Base-by-base conservation (phyloP, 2,113 vertebrate genomes). In the Siphamia tubifer region DNA sequence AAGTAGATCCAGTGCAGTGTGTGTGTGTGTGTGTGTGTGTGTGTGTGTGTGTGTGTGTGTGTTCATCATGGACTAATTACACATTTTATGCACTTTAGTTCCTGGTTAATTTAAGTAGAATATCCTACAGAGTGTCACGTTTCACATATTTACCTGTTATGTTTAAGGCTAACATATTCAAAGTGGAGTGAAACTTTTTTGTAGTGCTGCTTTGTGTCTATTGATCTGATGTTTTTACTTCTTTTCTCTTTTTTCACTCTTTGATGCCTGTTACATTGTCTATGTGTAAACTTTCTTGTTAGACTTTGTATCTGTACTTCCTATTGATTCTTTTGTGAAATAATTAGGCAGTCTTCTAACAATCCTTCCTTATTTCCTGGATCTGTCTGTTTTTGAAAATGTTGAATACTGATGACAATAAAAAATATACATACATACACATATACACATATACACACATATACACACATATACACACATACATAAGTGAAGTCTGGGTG, bases 41-140 rank as follows among this genome's bases (percentile, higher is more conserved):
- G 24, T 44, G 9, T 10, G 15, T 15, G 15, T 15, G 15, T 74
- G 32, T 19, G 27, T 64, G 47, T 64, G 53, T 57, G 30, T 24
- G 55, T 80, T 79, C 42, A 66, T 84, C 68, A 49, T 2, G 0
- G 42, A 65, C 54, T 77, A 80, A 82, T 76, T 70, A 64, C 45
- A 20, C 47, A 16, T 56, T 64, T 67, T 62, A 36, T 47, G 55
- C 2, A 48, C 39, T 55, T 79, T 60, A 34, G 55, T n/a, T 82
- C 43, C 17, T 16, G 23, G 68, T 45, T 81, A 16, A 80, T 78
- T 81, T 74, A 49, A 43, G 70, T 51, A 55, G 11, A 73, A 62
- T 55, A 64, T 77, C 38, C 68, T 54, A 25, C 69, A 78, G 55
- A 38, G 43, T 48, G 31, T 58, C 47, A 58, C 19, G 36, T 73